These are phyloP conservation scores for Phylloscopus collybita DNA, from an alignment of 2,797 vertebrate genomes.

Conservation along the genomic window DNA sequence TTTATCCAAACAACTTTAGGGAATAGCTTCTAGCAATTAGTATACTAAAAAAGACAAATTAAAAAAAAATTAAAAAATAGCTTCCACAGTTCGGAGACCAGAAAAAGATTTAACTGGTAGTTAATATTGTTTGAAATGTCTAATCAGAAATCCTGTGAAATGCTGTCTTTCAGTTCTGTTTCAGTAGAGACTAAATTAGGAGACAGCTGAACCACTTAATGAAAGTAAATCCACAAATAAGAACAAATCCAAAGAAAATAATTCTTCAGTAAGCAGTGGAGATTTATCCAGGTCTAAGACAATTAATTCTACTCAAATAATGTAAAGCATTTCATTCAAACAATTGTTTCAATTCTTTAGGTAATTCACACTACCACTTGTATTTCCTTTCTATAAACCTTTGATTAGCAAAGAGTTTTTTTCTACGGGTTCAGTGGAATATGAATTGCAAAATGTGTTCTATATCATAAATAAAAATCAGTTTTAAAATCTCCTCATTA, in stretches of 20 bases:
- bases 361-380: neutral
- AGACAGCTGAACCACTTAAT: slow-evolving; percentile 12
- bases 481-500: neutral
- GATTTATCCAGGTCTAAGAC: neutral
- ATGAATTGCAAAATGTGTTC: neutral
- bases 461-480: neutral
- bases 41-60: neutral
- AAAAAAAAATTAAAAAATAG: neutral
- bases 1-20: neutral
- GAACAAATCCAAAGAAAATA: slow-evolving; percentile 25
- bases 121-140: slow-evolving; percentile 25
- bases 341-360: neutral
- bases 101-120: neutral
- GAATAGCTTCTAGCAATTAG: neutral
- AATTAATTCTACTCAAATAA: slow-evolving; percentile 5
- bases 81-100: neutral
- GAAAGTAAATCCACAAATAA: slow-evolving; percentile 39
- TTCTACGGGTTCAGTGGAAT: neutral
- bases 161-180: neutral
- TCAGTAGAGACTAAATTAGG: slow-evolving; percentile 36
- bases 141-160: slow-evolving; percentile 23
- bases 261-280: neutral
- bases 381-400: neutral
- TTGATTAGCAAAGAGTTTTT: neutral
- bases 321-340: neutral